Base-by-base conservation (phyloP, 2,113 vertebrate genomes). In the Echinops telfairi region DNA sequence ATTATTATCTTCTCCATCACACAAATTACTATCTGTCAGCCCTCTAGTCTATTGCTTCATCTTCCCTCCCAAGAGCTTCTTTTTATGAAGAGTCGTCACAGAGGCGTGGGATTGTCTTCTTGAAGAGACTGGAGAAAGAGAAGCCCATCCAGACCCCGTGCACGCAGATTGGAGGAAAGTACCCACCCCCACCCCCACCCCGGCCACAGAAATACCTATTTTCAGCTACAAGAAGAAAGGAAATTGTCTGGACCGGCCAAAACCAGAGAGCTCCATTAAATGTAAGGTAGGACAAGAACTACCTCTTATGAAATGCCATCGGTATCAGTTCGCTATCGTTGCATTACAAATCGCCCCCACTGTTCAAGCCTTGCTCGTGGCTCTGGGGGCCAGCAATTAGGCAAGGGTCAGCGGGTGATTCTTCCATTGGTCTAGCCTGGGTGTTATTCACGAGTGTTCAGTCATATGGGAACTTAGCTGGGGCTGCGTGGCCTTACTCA, bases 201-300 rank as follows among this genome's bases (percentile, higher is more conserved):
- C 9, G 1, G 9, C 47, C 43, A 76, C 58, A 25, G 68, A 77
- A 71, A 82, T 70, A 82, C 29, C 23, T 68, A 70, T 62, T 85
- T 88, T 80, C 20, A 38, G 36, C 20, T 88, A 22, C 5, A 62
- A 82, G 16, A 89, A 89, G 40, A 83, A 89, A 62, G 17, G 38
- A 84, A 70, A 88, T 66, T 47, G 29, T 57, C 73, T 91, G 23
- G 77, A 87, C 66, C 58, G 33, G n/a, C 47, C 36, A 91, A 91
- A 77, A 77, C 3, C 43, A 86, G 73, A 91, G 31, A 20, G 31
- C 90, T 12, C 25, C 81, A 86, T 20, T 75, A 85, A 83, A 64
- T 33, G 14, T 80, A 64, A 84, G 19, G 31, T 70, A 76, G 68
- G 23, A 92, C 88, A 58, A 81, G 60, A 84, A 43, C 6, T 15